Evolutionary conservation across 2,888 invertebrate genomes (phyloP).

Genomic region (Drosophila diplacantha): DNA sequence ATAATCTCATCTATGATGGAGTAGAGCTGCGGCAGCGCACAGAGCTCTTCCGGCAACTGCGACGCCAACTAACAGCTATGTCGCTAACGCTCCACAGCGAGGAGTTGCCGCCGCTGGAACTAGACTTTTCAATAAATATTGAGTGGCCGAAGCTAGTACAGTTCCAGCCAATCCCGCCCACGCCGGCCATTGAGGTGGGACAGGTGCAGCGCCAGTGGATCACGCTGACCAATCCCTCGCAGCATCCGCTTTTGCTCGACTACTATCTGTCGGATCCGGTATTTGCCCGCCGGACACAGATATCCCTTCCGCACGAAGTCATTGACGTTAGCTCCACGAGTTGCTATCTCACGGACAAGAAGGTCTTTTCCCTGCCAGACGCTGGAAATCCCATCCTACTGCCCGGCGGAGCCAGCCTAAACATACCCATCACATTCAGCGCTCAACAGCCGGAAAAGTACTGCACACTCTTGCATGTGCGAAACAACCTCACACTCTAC

Average conservation of each 20-base stretch:
- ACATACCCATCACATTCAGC: conserved; percentile 72
- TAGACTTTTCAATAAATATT: conserved; percentile 75
- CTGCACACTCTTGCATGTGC: conserved; percentile 78
- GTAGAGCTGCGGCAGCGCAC: conserved; percentile 74
- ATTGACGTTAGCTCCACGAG: conserved; percentile 71
- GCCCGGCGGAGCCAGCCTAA: conserved; percentile 64
- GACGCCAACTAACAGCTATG: conserved; percentile 72
- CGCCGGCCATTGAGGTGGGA: conserved; percentile 75
- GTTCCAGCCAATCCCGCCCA: conserved; percentile 59
- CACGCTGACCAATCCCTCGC: conserved; percentile 74
- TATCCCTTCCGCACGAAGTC: conserved; percentile 76
- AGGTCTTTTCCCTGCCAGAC: conserved; percentile 73
- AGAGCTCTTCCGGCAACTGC: conserved; percentile 75
- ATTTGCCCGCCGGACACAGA: conserved; percentile 67
- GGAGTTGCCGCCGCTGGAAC: conserved; percentile 73
- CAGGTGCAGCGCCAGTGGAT: conserved; percentile 73
- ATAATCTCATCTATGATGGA: conserved; percentile 73
- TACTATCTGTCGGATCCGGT: conserved; percentile 74
- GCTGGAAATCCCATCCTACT: conserved; percentile 60
- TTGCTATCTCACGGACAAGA: conserved; percentile 74
- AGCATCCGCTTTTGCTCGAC: conserved; percentile 71
- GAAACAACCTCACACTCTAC: conserved; percentile 95
- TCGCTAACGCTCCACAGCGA: conserved; percentile 75
- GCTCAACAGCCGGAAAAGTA: conserved; percentile 71
- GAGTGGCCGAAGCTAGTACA: conserved; percentile 77